Percentiles rank a stretch among this genome's conserved stretches.
These are phyloP conservation scores for Petrolisthes cinctipes DNA, from an alignment of 2,888 invertebrate species.

Conservation along the genomic window DNA sequence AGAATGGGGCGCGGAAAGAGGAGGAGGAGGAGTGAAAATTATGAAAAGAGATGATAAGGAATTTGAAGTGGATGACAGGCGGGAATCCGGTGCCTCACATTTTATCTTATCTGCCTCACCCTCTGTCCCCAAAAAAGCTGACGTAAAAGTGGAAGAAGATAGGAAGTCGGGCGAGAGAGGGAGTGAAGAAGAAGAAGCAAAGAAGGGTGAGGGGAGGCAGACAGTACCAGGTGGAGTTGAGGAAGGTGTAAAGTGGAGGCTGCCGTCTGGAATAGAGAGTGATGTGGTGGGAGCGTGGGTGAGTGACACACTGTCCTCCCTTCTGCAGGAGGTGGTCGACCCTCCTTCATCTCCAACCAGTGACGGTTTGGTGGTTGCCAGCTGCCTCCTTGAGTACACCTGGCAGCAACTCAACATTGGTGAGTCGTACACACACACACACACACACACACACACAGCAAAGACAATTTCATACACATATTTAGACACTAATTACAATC, in stretches of 20 bases:
- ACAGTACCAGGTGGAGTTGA: too few species aligned
- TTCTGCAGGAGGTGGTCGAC: conserved; percentile 22
- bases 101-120: background rate
- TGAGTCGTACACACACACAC: background rate
- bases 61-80: background rate
- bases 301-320: conserved; percentile 22
- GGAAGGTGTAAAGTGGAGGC: background rate
- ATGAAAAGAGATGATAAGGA: background rate
- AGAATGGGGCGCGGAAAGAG: background rate
- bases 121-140: background rate
- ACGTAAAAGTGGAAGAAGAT: background rate
- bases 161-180: too few species aligned
- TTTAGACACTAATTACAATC: too few species aligned
- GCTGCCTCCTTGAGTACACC: conserved; percentile 42
- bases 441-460: too few species aligned
- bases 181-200: background rate
- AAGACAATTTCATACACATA: too few species aligned
- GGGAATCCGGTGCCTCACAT: background rate
- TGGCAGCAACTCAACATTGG: conserved; percentile 57
- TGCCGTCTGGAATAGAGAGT: conserved; percentile 31
- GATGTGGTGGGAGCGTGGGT: conserved; percentile 34
- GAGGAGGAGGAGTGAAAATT: background rate
- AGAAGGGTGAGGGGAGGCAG: background rate
- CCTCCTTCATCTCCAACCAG: background rate
- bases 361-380: conserved; percentile 15